Conservation (phyloP, 1,140 invertebrate species). For the Drosophila nikananu region DNA sequence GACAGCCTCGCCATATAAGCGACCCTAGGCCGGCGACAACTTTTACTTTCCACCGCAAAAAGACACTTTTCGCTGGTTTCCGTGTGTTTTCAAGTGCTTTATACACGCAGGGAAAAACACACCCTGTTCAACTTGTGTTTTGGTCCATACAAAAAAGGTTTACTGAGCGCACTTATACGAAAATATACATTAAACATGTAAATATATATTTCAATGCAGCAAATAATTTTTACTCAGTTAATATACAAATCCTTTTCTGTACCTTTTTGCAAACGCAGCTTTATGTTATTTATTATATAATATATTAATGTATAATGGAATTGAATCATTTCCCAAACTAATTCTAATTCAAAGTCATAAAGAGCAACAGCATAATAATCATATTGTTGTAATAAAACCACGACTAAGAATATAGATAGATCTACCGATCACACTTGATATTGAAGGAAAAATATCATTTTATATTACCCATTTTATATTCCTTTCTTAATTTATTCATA, state of each 20-base stretch:
- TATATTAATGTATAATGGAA: not conserved
- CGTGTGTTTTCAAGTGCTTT: slow-evolving; percentile 50
- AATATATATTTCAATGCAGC: too few species aligned
- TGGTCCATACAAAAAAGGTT: too few species aligned
- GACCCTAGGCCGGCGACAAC: slow-evolving; percentile 70
- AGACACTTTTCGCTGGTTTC: slow-evolving; percentile 63
- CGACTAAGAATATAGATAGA: not conserved
- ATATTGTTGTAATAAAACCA: not conserved
- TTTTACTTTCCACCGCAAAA: slow-evolving; percentile 76
- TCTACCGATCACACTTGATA: not conserved
- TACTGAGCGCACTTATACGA: too few species aligned
- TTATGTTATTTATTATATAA: too few species aligned
- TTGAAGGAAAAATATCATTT: not conserved
- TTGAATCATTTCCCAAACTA: not conserved
- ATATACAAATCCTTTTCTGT: too few species aligned
- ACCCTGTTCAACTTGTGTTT: too few species aligned
- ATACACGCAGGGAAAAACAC: slow-evolving; percentile 4
- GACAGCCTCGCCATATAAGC: slow-evolving; percentile 67
- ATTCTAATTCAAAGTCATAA: not conserved
- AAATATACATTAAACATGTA: too few species aligned
- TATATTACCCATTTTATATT: not conserved
- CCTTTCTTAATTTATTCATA: not conserved
- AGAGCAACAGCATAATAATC: not conserved
- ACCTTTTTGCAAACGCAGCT: too few species aligned
- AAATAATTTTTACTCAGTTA: too few species aligned